A percentile compares a stretch with the other conserved stretches of the same genome.
phyloP scores from a whole-genome alignment of 37 sponge, comb jelly and placozoan genomes.

The Eunapius fragilis region DNA sequence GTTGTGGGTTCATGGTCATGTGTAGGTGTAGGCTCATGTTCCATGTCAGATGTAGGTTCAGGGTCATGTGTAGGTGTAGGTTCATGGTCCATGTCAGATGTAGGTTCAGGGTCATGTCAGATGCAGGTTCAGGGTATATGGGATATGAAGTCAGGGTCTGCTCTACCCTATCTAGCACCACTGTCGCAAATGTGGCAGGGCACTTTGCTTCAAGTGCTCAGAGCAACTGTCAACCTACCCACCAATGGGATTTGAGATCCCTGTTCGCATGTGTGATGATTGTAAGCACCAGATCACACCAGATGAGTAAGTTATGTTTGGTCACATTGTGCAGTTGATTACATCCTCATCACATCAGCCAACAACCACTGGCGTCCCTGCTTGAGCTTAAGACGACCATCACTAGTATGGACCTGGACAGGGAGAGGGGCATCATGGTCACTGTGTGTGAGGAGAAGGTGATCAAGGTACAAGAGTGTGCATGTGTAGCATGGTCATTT shows the following conservation, averaged over 20 bases:
- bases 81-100: too few species aligned
- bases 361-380: slow-evolving; percentile 63
- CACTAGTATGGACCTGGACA: slow-evolving; percentile 38
- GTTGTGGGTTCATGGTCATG: too few species aligned
- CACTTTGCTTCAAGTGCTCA: slow-evolving; percentile 88
- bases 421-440: slow-evolving; percentile 40
- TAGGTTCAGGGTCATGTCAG: too few species aligned
- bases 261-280: slow-evolving; percentile 94
- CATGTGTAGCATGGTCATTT: too few species aligned
- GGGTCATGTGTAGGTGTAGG: too few species aligned
- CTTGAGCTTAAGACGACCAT: slow-evolving; percentile 22
- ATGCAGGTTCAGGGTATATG: neutral
- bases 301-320: slow-evolving; percentile 78
- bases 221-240: slow-evolving; percentile 81
- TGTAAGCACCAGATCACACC: slow-evolving; percentile 84
- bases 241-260: slow-evolving; percentile 92
- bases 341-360: slow-evolving; percentile 34
- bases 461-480: slow-evolving; percentile 69
- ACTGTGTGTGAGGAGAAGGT: slow-evolving; percentile 55
- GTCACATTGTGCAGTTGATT: neutral
- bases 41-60: too few species aligned
- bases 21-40: too few species aligned
- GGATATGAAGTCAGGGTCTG: neutral
- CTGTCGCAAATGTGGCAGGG: slow-evolving; percentile 96
- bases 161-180: slow-evolving; percentile 78